These are phyloP conservation scores for Scaeva pyrastri DNA, from an alignment of 2,888 invertebrate genomes.

Conservation along the genomic window DNA sequence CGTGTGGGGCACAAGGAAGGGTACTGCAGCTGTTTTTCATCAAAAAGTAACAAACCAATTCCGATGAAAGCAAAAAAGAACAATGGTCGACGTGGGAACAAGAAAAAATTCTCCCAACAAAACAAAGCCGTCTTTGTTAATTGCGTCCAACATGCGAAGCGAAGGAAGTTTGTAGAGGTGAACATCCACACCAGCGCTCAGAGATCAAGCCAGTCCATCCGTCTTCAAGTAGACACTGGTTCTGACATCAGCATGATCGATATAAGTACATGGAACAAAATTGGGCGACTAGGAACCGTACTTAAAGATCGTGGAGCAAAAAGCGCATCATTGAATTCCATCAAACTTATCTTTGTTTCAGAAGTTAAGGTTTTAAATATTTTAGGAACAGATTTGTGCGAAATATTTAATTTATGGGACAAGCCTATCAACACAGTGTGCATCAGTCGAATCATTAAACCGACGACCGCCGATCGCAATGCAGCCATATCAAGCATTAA, in stretches of 20 bases:
- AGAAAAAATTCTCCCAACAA: not conserved
- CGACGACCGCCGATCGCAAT: not conserved
- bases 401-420: not conserved
- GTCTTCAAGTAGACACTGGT: too few relatives aligned
- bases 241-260: not conserved
- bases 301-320: not conserved
- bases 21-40: slow-evolving; percentile 21
- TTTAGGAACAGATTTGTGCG: not conserved
- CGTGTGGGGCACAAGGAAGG: slow-evolving; percentile 13
- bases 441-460: slow-evolving; percentile 2
- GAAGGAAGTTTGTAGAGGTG: slow-evolving; percentile 1
- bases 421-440: not conserved
- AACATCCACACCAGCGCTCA: not conserved
- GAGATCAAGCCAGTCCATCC: not conserved
- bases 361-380: not conserved
- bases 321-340: slow-evolving; percentile 4
- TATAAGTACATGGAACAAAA: not conserved
- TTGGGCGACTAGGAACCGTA: not conserved
- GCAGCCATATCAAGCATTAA: slow-evolving; percentile 7
- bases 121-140: not conserved
- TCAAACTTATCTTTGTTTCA: not conserved
- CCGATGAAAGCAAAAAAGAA: not conserved
- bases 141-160: not conserved
- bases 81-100: not conserved
- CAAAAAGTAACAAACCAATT: slow-evolving; percentile 1